phyloP scores from a whole-genome alignment of 2,113 vertebrate species.

The Dolichotis patagonum region DNA sequence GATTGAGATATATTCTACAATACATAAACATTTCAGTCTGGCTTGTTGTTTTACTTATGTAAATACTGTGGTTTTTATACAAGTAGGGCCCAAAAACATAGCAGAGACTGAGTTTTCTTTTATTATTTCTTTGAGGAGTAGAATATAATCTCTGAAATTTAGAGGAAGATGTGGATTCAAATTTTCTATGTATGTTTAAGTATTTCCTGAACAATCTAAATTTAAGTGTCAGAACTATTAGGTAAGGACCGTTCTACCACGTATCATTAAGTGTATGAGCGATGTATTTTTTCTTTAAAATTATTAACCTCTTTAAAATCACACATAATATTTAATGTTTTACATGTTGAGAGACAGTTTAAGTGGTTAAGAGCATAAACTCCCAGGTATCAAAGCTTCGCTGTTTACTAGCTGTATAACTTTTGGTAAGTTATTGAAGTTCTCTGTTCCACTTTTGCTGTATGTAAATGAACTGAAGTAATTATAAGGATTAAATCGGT shows the following conservation, averaged over 20 bases:
- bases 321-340: neutral
- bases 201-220: slow-evolving; percentile 15
- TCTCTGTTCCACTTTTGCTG: slow-evolving; percentile 10
- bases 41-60: neutral
- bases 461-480: slow-evolving; percentile 24
- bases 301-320: neutral
- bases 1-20: slow-evolving; percentile 11
- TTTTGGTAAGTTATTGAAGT: slow-evolving; percentile 30
- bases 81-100: neutral
- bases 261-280: slow-evolving; percentile 18
- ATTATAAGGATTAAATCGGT: neutral
- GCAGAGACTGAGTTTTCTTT: slow-evolving; percentile 21
- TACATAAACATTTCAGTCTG: neutral
- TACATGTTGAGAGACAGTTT: neutral
- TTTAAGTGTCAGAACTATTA: too few relatives aligned
- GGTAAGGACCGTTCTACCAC: neutral
- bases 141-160: neutral
- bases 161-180: neutral
- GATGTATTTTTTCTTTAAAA: neutral
- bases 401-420: neutral
- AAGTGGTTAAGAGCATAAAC: neutral
- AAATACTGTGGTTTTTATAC: slow-evolving; percentile 25
- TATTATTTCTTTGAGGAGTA: slow-evolving; percentile 45
- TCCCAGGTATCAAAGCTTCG: neutral
- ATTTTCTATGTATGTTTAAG: neutral